Base-by-base conservation (phyloP, 2,888 invertebrate genomes). In the Pantelozetes paolii region DNA sequence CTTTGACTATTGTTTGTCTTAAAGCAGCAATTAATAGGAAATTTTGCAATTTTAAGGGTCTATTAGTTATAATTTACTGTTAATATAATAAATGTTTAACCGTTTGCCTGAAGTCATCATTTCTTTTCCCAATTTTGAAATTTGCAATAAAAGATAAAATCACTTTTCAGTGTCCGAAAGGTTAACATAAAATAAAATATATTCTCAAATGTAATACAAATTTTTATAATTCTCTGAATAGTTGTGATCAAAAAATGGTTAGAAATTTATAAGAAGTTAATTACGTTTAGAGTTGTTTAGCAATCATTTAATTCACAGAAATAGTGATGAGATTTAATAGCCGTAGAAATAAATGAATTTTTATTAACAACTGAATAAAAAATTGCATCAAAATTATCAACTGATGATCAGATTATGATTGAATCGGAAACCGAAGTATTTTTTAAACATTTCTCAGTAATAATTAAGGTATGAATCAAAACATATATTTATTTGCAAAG, bases 61-160 rank as follows among this genome's bases (percentile, higher is more conserved):
- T 42, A 69, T 69, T 69, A 26, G 45, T 69, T 69, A 69, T 69
- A 69, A 69, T 69, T 69, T 69, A 69, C 28, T 28, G 69, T 42
- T 67, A 67, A 67, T 67, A 67, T 30, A 59, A 26, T 45, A 57
- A 57, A 36, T 45, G 42, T 40, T 36, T 23, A 69, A 20, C 26
- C 15, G 0, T 26, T 45, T 6, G 69, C 69, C 42, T 20, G 11
- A 42, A 69, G 69, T 40, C 20, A 28, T 69, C 23, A 69, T 69
- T 40, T 69, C 69, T 69, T 69, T 45, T 3, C 45, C n/a, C 23
- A 42, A 45, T 69, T 45, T 69, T 23, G 8, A 40, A 64, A 64
- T 13, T 64, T 64, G 40, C 40, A 36, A 64, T 64, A 28, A 28
- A 18, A 40, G n/a, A 40, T 40, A 64, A 64, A 64, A 64, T 32